Evolutionary conservation across 2,797 vertebrate species (phyloP).

Genomic region (Xerus rutilus): DNA sequence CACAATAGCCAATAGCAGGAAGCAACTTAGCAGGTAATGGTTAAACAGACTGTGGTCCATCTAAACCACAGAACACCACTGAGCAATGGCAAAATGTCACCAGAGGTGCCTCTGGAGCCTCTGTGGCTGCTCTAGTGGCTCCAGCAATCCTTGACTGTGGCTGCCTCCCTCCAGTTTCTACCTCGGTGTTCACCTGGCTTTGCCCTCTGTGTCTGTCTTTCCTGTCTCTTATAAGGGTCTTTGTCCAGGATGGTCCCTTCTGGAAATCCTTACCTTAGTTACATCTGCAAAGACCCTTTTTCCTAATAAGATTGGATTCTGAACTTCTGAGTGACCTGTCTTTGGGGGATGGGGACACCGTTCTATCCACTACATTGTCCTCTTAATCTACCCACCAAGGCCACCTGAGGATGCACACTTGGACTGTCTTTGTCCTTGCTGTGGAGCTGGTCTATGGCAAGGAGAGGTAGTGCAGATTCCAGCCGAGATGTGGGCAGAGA

Average conservation of each 20-base stretch:
- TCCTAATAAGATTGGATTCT: neutral
- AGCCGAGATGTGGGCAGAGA: rapidly evolving
- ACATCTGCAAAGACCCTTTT: neutral
- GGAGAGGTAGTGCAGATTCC: neutral
- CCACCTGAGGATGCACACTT: rapidly evolving
- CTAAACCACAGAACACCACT: rapidly evolving
- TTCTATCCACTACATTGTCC: neutral
- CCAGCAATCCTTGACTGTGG: neutral
- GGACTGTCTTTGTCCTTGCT: neutral
- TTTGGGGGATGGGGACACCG: neutral
- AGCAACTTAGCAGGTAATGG: neutral
- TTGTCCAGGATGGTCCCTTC: neutral
- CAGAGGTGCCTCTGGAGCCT: neutral
- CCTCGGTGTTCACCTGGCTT: rapidly evolving
- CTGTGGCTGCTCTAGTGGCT: neutral
- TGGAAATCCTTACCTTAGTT: neutral
- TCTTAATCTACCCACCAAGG: neutral
- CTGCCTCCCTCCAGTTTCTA: neutral
- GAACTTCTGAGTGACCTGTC: neutral
- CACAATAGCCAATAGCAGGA: neutral
- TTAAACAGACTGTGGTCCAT: too few species aligned
- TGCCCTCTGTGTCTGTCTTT: neutral
- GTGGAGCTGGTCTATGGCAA: neutral
- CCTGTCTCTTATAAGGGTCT: neutral
- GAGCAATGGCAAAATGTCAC: neutral